Base-by-base conservation (phyloP, 1,140 invertebrate genomes). In the Zaprionus capensis region DNA sequence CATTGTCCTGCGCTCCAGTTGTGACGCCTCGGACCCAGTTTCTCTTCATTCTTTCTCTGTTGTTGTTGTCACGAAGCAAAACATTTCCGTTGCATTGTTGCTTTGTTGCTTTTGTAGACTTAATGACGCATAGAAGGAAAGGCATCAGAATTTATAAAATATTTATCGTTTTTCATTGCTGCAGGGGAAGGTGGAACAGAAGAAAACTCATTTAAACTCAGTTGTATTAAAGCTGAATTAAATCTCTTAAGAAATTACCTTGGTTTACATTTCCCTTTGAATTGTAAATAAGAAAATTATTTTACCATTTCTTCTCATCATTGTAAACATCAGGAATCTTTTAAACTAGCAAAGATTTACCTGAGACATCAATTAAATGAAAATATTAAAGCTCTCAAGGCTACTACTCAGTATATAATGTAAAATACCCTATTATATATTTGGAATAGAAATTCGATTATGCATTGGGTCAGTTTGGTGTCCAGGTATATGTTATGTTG, bases 1-100 rank as follows among this genome's bases (percentile, higher is more conserved):
- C 74, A 87, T 88, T 87, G 83, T 87, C 73, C 74, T 69, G 59
- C 63, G 57, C 49, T 65, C 22, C 58, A 44, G 62, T 76, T 70
- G 31, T 38, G 26, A 24, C 53, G 78, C 53, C 67, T 65, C 77
- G 20, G 38, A 7, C 17, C 17, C 17, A 4, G 9, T 49, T 2
- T 46, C 17, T 3, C 6, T 46, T 49, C 81, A 74, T 80, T 80
- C 66, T 76, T 53, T 82, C 76, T 62, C 57, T 53, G 34, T 63
- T 78, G 76, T 82, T 74, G 59, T 73, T 86, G 80, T 49, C 56
- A 49, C 24, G 15, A 17, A 55, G 41, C 58, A 46, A 70, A 69
- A 64, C 59, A 71, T 71, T 71, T 76, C 68, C 73, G 53, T 63
- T 71, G 59, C 24, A 34, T 57, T 56, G 51, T 31, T 41, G 55